phyloP scores from a whole-genome alignment of 2,888 invertebrate species.

The Lasioglossum leucozonium region DNA sequence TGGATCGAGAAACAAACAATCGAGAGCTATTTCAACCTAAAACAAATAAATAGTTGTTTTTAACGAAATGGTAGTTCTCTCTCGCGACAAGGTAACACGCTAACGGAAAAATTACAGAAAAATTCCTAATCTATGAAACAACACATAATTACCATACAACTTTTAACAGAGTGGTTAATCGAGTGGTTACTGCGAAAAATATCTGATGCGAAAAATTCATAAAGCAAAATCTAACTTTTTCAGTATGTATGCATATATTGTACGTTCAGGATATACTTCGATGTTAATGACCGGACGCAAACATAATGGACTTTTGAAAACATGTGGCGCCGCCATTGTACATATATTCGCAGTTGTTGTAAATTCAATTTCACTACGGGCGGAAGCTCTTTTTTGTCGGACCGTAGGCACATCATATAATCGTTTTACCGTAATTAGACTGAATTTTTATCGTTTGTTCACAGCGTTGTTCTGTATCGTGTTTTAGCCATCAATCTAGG shows the following conservation, averaged over 20 bases:
- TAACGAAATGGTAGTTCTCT: not conserved
- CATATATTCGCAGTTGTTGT: not conserved
- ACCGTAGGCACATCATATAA: not conserved
- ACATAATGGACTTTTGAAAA: slow-evolving; percentile 11
- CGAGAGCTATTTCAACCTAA: not conserved
- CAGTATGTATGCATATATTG: not conserved
- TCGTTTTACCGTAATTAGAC: not conserved
- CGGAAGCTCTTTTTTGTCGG: not conserved
- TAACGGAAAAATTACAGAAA: not conserved
- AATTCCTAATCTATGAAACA: not conserved
- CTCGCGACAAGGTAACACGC: not conserved
- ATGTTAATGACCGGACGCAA: not conserved
- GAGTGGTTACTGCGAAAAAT: not conserved
- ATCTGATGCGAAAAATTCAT: not conserved
- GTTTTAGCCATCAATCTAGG: not conserved
- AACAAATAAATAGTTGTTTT: not conserved
- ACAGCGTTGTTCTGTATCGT: not conserved
- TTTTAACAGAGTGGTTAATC: not conserved
- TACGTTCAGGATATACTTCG: no score
- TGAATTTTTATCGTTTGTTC: not conserved
- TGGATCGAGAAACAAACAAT: not conserved
- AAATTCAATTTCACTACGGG: not conserved
- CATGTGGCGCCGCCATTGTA: not conserved
- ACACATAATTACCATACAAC: not conserved
- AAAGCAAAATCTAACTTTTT: not conserved